A percentile compares a stretch with the other conserved stretches of the same genome.
Evolutionary conservation across 2,797 vertebrate species (phyloP).

Genomic region (Clamator glandarius): DNA sequence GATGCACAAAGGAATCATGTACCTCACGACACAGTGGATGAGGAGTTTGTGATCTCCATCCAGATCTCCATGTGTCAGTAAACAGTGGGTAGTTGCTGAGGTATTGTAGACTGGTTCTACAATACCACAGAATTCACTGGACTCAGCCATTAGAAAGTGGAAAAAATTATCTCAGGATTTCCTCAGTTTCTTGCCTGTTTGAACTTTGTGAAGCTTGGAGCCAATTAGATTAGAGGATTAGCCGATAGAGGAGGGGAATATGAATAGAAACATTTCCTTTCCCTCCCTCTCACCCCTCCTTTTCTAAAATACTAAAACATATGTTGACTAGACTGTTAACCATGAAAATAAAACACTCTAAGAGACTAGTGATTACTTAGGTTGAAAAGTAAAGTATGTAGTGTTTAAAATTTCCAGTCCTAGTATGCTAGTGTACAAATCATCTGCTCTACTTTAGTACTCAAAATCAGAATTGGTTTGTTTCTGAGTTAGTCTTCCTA

Average conservation of each 20-base stretch:
- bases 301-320: background rate
- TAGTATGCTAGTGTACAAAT: background rate
- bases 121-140: background rate
- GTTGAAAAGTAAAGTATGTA: background rate
- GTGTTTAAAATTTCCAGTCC: background rate
- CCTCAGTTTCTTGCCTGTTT: background rate
- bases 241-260: background rate
- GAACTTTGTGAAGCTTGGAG: background rate
- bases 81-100: background rate
- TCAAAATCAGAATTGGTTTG: background rate
- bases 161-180: background rate
- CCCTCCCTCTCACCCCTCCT: background rate
- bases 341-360: background rate
- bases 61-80: background rate
- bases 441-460: background rate
- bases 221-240: fast-evolving
- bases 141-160: background rate
- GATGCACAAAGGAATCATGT: background rate
- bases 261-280: background rate
- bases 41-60: background rate
- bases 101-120: background rate
- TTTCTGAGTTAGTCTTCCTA: background rate
- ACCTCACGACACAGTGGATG: background rate
- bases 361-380: background rate
- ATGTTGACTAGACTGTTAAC: background rate